These are phyloP conservation scores for Artibeus jamaicensis DNA, from an alignment of 2,797 vertebrate species.

Conservation along the genomic window DNA sequence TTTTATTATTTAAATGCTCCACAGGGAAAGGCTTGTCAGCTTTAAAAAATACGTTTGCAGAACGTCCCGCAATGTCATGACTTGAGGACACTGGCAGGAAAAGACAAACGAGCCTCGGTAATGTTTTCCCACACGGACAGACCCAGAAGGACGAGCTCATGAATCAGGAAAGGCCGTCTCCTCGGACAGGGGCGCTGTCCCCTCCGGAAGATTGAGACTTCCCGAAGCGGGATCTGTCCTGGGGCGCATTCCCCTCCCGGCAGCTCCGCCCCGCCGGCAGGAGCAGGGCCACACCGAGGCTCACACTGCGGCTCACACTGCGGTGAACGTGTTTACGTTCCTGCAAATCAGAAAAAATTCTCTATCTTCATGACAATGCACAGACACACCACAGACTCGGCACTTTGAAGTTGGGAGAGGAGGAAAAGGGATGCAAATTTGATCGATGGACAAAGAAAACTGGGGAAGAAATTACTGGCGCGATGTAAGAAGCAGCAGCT, in stretches of 20 bases:
- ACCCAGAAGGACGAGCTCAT: conserved; percentile 51
- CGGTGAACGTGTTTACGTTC: background rate
- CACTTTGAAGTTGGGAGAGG: background rate
- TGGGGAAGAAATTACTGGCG: background rate
- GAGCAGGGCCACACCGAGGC: background rate
- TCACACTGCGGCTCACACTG: background rate
- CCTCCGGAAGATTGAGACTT: background rate
- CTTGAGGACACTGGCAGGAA: conserved; percentile 16
- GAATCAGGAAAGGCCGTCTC: conserved; percentile 44
- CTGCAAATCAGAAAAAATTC: background rate
- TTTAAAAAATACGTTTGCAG: conserved; percentile 63
- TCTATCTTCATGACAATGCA: background rate
- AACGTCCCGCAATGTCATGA: conserved; percentile 41
- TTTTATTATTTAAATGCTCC: conserved; percentile 64
- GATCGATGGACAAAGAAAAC: background rate
- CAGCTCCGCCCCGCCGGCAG: too few relatives aligned
- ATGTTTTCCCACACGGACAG: conserved; percentile 49
- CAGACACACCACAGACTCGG: background rate
- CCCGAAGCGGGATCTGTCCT: background rate
- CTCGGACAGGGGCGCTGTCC: conserved; percentile 37
- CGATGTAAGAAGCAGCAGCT: background rate
- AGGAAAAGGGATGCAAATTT: background rate
- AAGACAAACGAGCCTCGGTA: conserved; percentile 59
- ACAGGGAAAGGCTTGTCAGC: conserved; percentile 56
- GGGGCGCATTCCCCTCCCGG: background rate